Evolutionary conservation across 2,113 vertebrate genomes (phyloP), one percentile per base, ranked within the genome.

Genomic region (Crotalus viridis): DNA sequence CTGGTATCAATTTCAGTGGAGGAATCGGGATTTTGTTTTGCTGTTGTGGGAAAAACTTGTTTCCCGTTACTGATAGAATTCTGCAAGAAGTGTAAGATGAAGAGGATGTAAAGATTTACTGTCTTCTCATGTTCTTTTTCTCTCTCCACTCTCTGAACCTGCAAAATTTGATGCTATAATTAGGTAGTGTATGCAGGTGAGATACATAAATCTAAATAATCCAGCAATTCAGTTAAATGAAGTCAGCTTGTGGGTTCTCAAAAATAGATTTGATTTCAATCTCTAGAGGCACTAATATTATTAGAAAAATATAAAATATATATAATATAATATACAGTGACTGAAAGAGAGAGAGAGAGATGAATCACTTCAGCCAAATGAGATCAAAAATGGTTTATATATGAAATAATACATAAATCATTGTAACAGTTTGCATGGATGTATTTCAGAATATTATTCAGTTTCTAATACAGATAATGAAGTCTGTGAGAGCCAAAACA

Each of bases 321-420:
- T 48, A 61, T 57, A 93, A 87, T 26, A 3, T 15, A 17, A 26
- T 48, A 43, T 69, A 87, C 61, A 89, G 15, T 43, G 54, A 94
- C 61, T 91, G 10, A 52, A 3, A 74, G 39, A 43, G 43, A 43
- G 43, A 69, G 59, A 61, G 57, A 90, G 43, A 94, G 4, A 12
- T 74, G 3, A 5, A 88, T 87, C 94, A 39, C 51, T 46, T 39
- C 57, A 93, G 46, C 39, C 28, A 94, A 93, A 39, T 46, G 19
- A 69, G 90, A 91, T 89, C 43, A 90, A 92, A 55, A 94, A 93
- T 51, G 6, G 0, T 48, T 95, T 95, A 93, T 43, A 0, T 94
- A 95, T 91, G 51, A 94, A 51, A 61, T 95, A 95, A 92, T 48
- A 54, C 4, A 90, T 93, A 3, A 39, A 93, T 93, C 90, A 52